Evolutionary conservation across 2,113 vertebrate genomes (phyloP).

Genomic region (Prolemur simus): DNA sequence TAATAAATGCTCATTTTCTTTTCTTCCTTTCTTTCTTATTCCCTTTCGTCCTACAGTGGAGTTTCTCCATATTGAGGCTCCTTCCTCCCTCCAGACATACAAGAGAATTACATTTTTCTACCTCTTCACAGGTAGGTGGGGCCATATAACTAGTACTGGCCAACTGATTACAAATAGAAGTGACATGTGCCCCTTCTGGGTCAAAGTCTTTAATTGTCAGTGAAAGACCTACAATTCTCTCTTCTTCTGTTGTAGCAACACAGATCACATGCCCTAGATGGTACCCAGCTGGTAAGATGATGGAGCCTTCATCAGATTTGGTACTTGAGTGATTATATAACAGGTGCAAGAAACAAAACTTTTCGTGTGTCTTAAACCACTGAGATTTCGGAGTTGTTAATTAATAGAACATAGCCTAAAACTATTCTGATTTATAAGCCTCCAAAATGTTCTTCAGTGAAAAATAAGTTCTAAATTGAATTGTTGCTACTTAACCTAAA

Average conservation of each 20-base stretch:
- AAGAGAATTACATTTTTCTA: neutral
- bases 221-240: neutral
- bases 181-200: neutral
- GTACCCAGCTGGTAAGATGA: neutral
- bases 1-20: neutral
- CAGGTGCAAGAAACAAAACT: neutral
- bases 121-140: neutral
- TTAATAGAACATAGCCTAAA: neutral
- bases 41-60: neutral
- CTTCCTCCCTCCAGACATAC: neutral
- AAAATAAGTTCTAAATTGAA: conserved; percentile 45
- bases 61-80: neutral
- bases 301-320: neutral
- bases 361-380: neutral
- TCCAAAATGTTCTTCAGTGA: neutral
- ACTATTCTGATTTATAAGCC: neutral
- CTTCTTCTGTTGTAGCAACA: neutral
- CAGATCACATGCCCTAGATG: neutral
- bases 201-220: neutral
- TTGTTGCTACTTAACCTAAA: neutral
- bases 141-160: neutral
- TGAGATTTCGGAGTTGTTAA: neutral
- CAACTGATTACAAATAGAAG: neutral
- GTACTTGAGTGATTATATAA: neutral
- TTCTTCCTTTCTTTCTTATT: neutral